These are phyloP conservation scores for Mactromeris polynyma DNA, from an alignment of 2,888 invertebrate genomes.

Conservation along the genomic window DNA sequence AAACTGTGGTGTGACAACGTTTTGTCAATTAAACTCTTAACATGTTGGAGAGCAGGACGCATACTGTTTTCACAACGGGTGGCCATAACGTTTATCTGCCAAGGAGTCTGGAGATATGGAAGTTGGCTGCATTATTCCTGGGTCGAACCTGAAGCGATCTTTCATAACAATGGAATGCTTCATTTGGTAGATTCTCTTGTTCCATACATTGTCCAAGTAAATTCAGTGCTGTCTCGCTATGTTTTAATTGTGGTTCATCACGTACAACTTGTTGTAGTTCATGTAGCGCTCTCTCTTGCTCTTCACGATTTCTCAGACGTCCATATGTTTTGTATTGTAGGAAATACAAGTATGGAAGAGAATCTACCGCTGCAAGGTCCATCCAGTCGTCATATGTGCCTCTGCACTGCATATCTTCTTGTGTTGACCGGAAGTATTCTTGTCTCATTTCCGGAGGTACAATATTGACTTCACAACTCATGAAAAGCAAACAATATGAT, in stretches of 20 bases:
- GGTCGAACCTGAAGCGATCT: not conserved
- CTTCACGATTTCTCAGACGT: not conserved
- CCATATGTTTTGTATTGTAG: constrained; percentile 25
- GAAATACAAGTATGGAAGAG: constrained; percentile 18
- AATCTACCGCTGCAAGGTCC: constrained; percentile 8
- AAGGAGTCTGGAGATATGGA: not conserved
- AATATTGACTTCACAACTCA: constrained; percentile 4
- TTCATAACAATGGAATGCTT: not conserved
- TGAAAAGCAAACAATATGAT: not conserved
- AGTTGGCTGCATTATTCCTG: not conserved
- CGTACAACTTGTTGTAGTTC: not conserved
- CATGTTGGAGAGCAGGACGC: too few species aligned
- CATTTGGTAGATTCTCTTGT: not conserved
- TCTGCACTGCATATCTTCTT: not conserved
- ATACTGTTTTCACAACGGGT: too few species aligned
- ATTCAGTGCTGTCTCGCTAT: constrained; percentile 5
- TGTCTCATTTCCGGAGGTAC: constrained; percentile 18
- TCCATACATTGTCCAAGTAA: constrained; percentile 16
- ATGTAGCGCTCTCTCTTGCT: not conserved
- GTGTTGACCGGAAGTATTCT: constrained; percentile 10
- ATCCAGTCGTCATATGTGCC: not conserved
- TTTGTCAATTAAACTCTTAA: too few species aligned
- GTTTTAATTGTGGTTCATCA: not conserved
- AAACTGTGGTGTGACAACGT: too few species aligned
- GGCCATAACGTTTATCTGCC: not conserved